Base-by-base conservation (phyloP, 2,797 vertebrate species). In the Steatocranus sp. region DNA sequence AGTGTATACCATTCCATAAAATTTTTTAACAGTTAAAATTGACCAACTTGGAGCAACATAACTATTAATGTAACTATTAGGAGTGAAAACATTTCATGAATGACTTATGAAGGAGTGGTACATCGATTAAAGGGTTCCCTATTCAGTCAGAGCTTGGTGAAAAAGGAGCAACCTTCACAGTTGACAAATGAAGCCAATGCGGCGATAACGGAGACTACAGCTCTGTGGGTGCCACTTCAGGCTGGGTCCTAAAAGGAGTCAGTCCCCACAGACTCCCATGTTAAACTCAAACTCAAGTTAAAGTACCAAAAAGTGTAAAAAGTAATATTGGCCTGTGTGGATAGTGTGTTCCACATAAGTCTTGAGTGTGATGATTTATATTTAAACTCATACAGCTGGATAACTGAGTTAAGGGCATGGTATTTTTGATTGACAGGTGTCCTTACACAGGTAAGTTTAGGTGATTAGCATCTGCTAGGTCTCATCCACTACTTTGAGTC, bases 11-110 rank as follows among this genome's bases (percentile, higher is more conserved):
- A 27, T 68, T 17, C 15, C 20, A 25, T 68, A 43, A 43, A 5
- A 5, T 2, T 0, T 0, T 68, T 46, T 25, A 70, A 27, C 66
- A 63, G 58, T 63, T 63, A 63, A 38, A 38, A 38, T 23, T 63
- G 5, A 23, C 7, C 61, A 66, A 66, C 34, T 38, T 23, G 61
- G 61, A 38, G 11, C 2, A 63, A 38, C 34, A 61, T 34, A 36
- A 38, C 34, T 36, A 36, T 36, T 8, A 63, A 63, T 63, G 18
- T 63, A 63, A 63, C 34, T 63, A 38, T 66, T 38, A 38, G 32
- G 11, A 20, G 11, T 63, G 32, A 20, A 63, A 63, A 63, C 10
- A 61, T 61, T 61, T 61, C 11, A 38, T 63, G 32, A 66, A 66
- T 66, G 61, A 38, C n/a, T 23, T 38, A 23, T 66, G n/a, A 66